phyloP scores from a whole-genome alignment of 2,797 vertebrate species.

The Rousettus madagascariensis region DNA sequence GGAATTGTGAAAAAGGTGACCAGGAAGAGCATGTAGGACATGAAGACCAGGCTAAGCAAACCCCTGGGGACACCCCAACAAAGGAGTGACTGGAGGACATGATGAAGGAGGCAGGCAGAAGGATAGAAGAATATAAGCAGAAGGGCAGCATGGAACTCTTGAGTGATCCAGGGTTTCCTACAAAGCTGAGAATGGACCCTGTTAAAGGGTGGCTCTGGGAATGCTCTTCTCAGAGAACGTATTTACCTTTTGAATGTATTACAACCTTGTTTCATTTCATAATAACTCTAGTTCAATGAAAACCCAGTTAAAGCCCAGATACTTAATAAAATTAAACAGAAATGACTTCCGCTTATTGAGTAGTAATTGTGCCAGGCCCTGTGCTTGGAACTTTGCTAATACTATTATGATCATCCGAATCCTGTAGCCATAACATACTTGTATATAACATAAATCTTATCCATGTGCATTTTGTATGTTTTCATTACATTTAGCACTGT shows the following conservation, averaged over 20 bases:
- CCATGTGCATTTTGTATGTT: background rate
- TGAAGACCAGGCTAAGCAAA: background rate
- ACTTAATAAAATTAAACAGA: background rate
- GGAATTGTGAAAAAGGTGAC: background rate
- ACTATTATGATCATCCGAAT: background rate
- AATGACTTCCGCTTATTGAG: background rate
- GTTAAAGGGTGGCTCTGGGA: background rate
- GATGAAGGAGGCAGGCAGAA: background rate
- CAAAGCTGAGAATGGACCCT: background rate
- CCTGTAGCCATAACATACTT: background rate
- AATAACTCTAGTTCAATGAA: background rate
- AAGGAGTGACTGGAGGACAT: background rate
- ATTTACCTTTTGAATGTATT: background rate
- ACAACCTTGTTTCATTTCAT: background rate
- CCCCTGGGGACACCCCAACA: background rate
- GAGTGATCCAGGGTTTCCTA: background rate
- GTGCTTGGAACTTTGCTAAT: background rate
- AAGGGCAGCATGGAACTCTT: background rate
- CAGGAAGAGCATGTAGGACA: background rate
- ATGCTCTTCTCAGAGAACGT: background rate
- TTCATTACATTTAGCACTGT: background rate
- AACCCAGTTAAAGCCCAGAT: background rate
- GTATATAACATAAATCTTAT: background rate
- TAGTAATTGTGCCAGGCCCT: background rate
- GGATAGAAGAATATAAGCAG: too few species aligned